These are phyloP conservation scores for Drosophila parabipectinata DNA, from an alignment of 1,140 invertebrate species.

Conservation along the genomic window DNA sequence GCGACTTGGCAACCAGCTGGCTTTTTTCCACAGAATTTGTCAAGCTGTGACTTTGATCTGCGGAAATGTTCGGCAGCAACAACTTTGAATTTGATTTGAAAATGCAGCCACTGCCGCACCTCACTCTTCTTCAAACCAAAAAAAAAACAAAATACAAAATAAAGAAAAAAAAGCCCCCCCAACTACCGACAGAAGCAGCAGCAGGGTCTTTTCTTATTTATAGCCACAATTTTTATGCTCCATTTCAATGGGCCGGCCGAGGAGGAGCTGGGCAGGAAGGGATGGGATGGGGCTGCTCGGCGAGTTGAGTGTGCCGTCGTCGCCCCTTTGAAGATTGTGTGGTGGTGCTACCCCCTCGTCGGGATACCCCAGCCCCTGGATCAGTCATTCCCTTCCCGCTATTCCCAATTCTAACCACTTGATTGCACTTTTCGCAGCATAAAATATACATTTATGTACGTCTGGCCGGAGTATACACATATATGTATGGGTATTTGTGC, in stretches of 20 bases:
- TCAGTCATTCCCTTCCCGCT: constrained; percentile 1
- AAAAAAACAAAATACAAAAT: constrained; percentile 15
- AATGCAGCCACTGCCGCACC: constrained; percentile 46
- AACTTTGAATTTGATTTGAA: constrained; percentile 79
- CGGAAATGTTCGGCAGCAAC: constrained; percentile 77
- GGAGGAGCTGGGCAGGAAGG: constrained; percentile 13
- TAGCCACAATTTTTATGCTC: constrained; percentile 81
- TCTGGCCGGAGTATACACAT: background rate
- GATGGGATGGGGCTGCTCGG: constrained; percentile 22
- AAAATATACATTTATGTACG: constrained; percentile 77
- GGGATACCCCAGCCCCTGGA: constrained; percentile 3
- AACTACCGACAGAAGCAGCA: constrained; percentile 51
- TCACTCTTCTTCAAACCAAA: constrained; percentile 3
- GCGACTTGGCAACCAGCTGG: constrained; percentile 56
- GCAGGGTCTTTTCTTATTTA: constrained; percentile 73
- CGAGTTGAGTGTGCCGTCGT: constrained; percentile 38
- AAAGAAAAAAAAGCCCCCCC: constrained; percentile 5
- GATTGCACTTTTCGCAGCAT: constrained; percentile 81
- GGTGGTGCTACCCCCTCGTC: constrained; percentile 28
- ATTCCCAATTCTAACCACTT: constrained; percentile 60
- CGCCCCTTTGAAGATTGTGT: constrained; percentile 75
- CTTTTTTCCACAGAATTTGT: constrained; percentile 74
- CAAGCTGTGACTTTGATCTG: constrained; percentile 82
- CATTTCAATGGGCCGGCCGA: constrained; percentile 73
- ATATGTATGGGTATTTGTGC: constrained; percentile 5